These are phyloP conservation scores for zebrafish (Danio rerio) DNA, from an alignment of 2,113 vertebrate genomes.

Conservation along the genomic window GRCz12tu NC_133189.1:31320501-31321000, in stretches of 20 bases:
- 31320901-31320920: slow-evolving; percentile 68
- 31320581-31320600: slow-evolving; percentile 82
- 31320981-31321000: slow-evolving; percentile 79
- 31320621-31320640: slow-evolving; percentile 73
- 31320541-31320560: slow-evolving; percentile 77
- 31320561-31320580: slow-evolving; percentile 81
- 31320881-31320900: slow-evolving; percentile 73
- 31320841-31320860: slow-evolving; percentile 79
- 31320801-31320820: slow-evolving; percentile 90
- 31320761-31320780: slow-evolving; percentile 77
- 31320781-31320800: slow-evolving; percentile 82
- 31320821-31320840: slow-evolving; percentile 76
- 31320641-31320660: slow-evolving; percentile 33
- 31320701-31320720: slow-evolving; percentile 76
- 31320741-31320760: slow-evolving; percentile 81
- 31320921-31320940: slow-evolving; percentile 54
- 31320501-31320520: slow-evolving; percentile 35
- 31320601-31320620: slow-evolving; percentile 73
- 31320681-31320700: slow-evolving; percentile 84
- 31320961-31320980: slow-evolving; percentile 73
- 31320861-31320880: slow-evolving; percentile 79
- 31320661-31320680: slow-evolving; percentile 85
- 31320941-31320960: slow-evolving; percentile 72
- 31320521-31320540: slow-evolving; percentile 38
- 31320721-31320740: slow-evolving; percentile 76